These are phyloP conservation scores for Enhydra lutris DNA, from an alignment of 2,113 vertebrate species.

Conservation along the genomic window DNA sequence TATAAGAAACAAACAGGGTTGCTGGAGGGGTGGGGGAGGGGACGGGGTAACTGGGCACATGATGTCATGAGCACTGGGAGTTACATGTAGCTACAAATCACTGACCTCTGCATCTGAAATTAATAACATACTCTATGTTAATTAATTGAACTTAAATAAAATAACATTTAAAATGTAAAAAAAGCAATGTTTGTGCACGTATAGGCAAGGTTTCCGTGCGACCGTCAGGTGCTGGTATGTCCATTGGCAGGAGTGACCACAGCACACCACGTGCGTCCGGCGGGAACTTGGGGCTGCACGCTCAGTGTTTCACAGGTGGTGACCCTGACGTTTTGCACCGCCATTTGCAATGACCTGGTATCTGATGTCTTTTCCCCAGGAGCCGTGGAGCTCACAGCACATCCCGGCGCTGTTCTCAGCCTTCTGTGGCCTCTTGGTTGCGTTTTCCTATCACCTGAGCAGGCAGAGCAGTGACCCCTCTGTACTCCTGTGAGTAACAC, in stretches of 20 bases:
- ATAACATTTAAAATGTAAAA: neutral
- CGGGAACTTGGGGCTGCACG: fast-evolving
- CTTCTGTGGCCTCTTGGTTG: slow-evolving; percentile 95
- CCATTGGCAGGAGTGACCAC: neutral
- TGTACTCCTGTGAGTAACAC: slow-evolving; percentile 89
- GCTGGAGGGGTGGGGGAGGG: too few relatives aligned
- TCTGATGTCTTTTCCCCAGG: slow-evolving; percentile 82
- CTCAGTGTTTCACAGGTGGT: too few relatives aligned
- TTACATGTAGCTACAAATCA: too few relatives aligned
- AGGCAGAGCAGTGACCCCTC: slow-evolving; percentile 97
- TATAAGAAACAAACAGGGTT: too few relatives aligned
- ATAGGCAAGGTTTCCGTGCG: neutral
- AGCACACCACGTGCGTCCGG: fast-evolving
- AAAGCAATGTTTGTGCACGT: fast-evolving
- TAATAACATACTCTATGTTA: neutral
- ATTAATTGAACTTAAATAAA: neutral
- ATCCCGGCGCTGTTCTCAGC: slow-evolving; percentile 95
- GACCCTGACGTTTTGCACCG: neutral
- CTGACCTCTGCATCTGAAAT: neutral
- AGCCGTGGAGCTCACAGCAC: slow-evolving; percentile 96
- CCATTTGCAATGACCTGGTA: fast-evolving
- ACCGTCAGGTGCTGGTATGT: neutral
- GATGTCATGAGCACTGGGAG: too few relatives aligned
- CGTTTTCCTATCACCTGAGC: slow-evolving; percentile 96
- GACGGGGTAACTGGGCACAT: too few relatives aligned